These are phyloP conservation scores for Drosophila ambigua DNA, from an alignment of 1,140 invertebrate species.

Conservation along the genomic window DNA sequence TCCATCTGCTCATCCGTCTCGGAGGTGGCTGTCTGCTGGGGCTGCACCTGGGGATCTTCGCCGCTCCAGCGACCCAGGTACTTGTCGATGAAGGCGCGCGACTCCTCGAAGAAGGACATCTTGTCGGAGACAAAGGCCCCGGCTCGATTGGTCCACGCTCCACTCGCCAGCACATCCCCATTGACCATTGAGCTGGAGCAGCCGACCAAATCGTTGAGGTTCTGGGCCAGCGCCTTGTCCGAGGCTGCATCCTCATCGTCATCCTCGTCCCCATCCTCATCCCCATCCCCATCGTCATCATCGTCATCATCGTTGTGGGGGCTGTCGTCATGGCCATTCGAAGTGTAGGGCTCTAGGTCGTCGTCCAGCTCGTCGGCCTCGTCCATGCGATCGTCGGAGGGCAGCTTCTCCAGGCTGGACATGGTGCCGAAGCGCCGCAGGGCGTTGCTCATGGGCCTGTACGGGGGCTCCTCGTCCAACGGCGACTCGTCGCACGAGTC, in stretches of 20 bases:
- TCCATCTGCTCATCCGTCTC: conserved; percentile 85
- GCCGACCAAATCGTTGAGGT: conserved; percentile 37
- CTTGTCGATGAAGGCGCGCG: conserved; percentile 84
- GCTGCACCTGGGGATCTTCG: conserved; percentile 55
- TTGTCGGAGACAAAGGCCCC: conserved; percentile 92
- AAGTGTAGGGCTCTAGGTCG: conserved; percentile 41
- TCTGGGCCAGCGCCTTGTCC: conserved; percentile 68
- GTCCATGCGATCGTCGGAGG: conserved; percentile 80
- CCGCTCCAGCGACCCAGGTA: conserved; percentile 82
- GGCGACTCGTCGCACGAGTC: conserved; percentile 86
- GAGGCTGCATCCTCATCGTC: conserved; percentile 65
- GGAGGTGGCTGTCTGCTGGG: conserved; percentile 64
- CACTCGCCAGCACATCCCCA: conserved; percentile 76
- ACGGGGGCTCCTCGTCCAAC: conserved; percentile 85
- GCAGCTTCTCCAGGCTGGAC: conserved; percentile 89
- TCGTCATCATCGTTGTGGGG: conserved; percentile 44
- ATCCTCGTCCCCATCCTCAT: conserved; percentile 61
- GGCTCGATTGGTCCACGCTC: conserved; percentile 90
- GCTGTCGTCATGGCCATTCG: conserved; percentile 67
- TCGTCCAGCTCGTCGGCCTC: conserved; percentile 82
- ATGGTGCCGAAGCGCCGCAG: conserved; percentile 89
- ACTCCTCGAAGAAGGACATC: conserved; percentile 89
- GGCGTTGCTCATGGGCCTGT: conserved; percentile 85
- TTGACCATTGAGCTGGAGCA: conserved; percentile 42
- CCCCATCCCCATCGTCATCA: conserved; percentile 63